Base-by-base conservation (phyloP, 2,888 invertebrate species). In the Esperia sulphurella region DNA sequence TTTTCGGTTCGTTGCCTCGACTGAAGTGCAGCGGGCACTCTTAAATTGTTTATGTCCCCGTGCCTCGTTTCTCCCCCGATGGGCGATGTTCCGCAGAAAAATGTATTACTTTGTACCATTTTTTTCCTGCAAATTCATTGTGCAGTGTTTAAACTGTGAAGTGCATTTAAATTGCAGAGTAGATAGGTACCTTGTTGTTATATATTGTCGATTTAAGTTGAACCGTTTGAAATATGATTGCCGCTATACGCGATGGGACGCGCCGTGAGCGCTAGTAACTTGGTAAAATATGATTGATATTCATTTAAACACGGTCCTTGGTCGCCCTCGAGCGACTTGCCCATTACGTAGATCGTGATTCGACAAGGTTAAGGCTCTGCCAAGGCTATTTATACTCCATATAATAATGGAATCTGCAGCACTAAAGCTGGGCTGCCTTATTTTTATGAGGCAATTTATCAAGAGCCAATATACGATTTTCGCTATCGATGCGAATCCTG, bases 11-110 rank as follows among this genome's bases (percentile, higher is more conserved):
- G 75, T 70, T 79, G 74, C 73, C 61, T 65, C 65, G 50, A 53
- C 68, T 73, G 67, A 71, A 78, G 75, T 78, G 75, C 73, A 72
- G 58, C 66, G 68, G 71, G 65, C 65, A 71, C 75, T 77, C 68
- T 71, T 68, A 77, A 81, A 81, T 79, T 79, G 79, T 81, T 83
- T 78, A 78, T 74, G 77, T 74, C 71, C 71, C 65, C 68, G 58
- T 75, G 71, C 64, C 55, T 69, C 64, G 57, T 54, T 63, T 59
- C 57, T 58, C 58, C 57, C 62, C 53, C 57, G 58, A 54, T 58
- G 54, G 59, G 54, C 51, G 49, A 53, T 57, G 51, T 57, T 50
- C 53, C 50, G 37, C 47, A 51, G 53, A 57, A 61, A 69, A 57
- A 61, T 58, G 58, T 62, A 48, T 56, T 55, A 59, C 54, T 60